A percentile compares a stretch with the other conserved stretches of the same genome.
Evolutionary conservation across 2,113 vertebrate species (phyloP).

Genomic region (Hippocampus comes): DNA sequence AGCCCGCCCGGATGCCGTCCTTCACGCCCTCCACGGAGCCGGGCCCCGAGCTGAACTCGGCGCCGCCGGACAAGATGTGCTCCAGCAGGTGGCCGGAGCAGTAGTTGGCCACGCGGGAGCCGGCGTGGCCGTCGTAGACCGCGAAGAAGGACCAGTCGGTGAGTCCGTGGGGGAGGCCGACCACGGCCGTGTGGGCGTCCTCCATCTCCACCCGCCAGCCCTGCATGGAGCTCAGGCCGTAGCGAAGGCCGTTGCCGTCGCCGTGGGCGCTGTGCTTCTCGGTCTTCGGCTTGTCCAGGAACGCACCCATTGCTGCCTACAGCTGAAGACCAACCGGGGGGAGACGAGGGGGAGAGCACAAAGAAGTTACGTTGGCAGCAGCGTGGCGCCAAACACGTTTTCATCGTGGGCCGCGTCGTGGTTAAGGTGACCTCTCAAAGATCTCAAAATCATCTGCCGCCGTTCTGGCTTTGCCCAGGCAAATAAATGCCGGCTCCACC

Average conservation of each 20-base stretch:
- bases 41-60: slow-evolving; percentile 83
- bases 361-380: neutral
- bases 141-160: slow-evolving; percentile 99
- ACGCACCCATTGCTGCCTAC: slow-evolving; percentile 94
- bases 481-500: neutral
- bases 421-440: too few relatives aligned
- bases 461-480: neutral
- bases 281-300: slow-evolving; percentile 99
- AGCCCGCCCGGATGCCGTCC: slow-evolving; percentile 93
- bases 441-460: too few relatives aligned
- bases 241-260: slow-evolving; percentile 90
- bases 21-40: slow-evolving; percentile 92
- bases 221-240: slow-evolving; percentile 98
- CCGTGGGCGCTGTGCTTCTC: slow-evolving; percentile 97
- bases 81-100: slow-evolving; percentile 95
- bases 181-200: slow-evolving; percentile 95
- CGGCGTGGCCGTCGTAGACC: slow-evolving; percentile 96
- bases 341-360: neutral
- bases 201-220: slow-evolving; percentile 99
- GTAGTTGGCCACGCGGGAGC: slow-evolving; percentile 97
- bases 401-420: too few relatives aligned
- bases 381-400: neutral
- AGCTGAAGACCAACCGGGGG: slow-evolving; percentile 46
- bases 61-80: slow-evolving; percentile 89
- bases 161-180: slow-evolving; percentile 93